Conservation (phyloP, 1,140 invertebrate genomes). For the Drosophila takahashii region DNA sequence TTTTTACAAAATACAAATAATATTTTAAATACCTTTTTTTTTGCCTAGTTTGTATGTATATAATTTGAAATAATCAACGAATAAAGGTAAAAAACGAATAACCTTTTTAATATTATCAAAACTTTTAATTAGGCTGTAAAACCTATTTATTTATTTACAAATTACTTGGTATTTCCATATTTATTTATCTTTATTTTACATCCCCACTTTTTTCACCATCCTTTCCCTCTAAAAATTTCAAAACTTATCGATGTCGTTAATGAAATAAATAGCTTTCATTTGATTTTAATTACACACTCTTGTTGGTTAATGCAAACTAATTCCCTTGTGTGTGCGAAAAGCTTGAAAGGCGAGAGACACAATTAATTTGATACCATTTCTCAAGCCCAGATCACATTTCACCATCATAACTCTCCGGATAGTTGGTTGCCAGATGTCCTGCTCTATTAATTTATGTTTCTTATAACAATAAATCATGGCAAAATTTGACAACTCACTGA, state of each 20-base stretch:
- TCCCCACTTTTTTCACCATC: neutral
- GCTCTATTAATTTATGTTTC: conserved; percentile 28
- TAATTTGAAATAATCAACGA: too few species aligned
- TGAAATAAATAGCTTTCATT: neutral
- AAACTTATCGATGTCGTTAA: neutral
- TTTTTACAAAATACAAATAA: too few species aligned
- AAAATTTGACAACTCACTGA: conserved; percentile 22
- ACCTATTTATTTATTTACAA: too few species aligned
- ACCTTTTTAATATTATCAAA: too few species aligned
- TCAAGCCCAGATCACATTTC: conserved; percentile 6
- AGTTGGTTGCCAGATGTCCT: conserved; percentile 6
- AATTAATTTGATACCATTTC: conserved; percentile 19
- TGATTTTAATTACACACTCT: conserved; percentile 4
- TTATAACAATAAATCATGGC: conserved; percentile 23
- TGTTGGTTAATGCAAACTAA: conserved; percentile 3
- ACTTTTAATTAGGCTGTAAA: too few species aligned
- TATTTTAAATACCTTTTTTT: too few species aligned
- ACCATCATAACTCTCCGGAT: conserved; percentile 8
- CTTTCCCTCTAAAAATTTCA: neutral
- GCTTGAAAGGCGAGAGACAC: neutral
- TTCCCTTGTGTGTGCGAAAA: conserved; percentile 21
- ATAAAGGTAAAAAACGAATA: too few species aligned
- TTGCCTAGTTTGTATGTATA: too few species aligned
- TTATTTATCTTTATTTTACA: neutral
- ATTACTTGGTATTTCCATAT: neutral